Evolutionary conservation across 2,113 vertebrate species (phyloP).

Genomic region (Leuciscus idus): DNA sequence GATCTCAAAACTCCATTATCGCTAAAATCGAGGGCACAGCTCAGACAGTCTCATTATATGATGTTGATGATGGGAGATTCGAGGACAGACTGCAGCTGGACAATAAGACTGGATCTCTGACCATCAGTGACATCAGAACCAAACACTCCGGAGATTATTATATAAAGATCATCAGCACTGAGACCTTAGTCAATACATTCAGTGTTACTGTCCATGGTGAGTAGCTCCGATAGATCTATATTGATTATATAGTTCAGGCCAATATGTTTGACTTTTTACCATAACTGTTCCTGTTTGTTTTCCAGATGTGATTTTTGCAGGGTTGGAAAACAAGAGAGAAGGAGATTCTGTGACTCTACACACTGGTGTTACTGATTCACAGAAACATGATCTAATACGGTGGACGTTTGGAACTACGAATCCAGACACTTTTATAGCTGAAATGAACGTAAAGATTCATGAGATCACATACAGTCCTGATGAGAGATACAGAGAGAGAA

Average conservation of each 20-base stretch:
- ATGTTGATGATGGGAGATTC: too few species aligned
- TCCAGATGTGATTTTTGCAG: constrained; percentile 16
- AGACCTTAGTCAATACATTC: too few species aligned
- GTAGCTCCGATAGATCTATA: too few species aligned
- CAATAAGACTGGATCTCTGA: too few species aligned
- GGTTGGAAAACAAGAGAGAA: constrained; percentile 1
- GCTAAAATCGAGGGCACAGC: neutral
- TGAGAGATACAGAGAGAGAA: neutral
- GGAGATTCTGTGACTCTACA: constrained; percentile 7
- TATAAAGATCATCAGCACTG: too few species aligned
- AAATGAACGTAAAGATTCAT: neutral
- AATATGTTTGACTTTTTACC: too few species aligned
- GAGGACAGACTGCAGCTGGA: too few species aligned
- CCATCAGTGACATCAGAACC: too few species aligned
- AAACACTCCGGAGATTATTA: too few species aligned
- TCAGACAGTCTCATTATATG: neutral
- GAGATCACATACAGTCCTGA: neutral
- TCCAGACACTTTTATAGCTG: neutral
- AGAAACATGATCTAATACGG: neutral
- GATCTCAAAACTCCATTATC: neutral
- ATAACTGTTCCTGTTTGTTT: neutral
- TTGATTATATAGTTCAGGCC: too few species aligned
- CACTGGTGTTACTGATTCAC: neutral
- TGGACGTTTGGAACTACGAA: neutral
- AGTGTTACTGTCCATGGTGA: too few species aligned